Evolutionary conservation across 1,140 invertebrate species (phyloP), one percentile per base, ranked within the genome.

Genomic region (Drosophila kanapiae): DNA sequence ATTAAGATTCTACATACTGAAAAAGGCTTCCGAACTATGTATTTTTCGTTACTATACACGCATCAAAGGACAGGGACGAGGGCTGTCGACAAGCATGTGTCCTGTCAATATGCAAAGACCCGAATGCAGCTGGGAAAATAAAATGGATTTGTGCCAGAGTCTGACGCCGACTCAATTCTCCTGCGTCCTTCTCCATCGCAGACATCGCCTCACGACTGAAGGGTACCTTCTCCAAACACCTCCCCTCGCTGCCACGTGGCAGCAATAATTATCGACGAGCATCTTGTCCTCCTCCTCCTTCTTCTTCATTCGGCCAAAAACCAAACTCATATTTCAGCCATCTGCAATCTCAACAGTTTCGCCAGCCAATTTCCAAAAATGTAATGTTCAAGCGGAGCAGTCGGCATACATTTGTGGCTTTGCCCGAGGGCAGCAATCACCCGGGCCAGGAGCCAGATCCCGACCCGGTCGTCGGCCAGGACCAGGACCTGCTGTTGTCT

Each of bases 321-420:
- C 35, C 69, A 37, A 42, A 43, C 43, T 51, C 70, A 74, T 74
- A 74, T 74, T 74, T 74, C 70, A 74, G 54, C 42, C 40, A 42
- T 51, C 67, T 72, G 53, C 70, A 74, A 74, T 74, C 70, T 74
- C 68, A 59, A 72, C 67, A 38, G 70, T 72, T 72, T 74, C 70
- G 45, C 68, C 68, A 72, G 70, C 53, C 70, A 74, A 74, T 74
- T 74, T 74, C 45, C 53, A 60, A 72, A 74, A 72, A 74, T 74
- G 72, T 45, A 74, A 74, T 72, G 70, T 72, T 72, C 68, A 51
- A 40, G 67, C 51, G 27, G 51, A 37, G 49, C 42, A 47, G 68
- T 47, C 37, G 43, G 69, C 69, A 71, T 71, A 72, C 59, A 72
- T 72, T 72, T 72, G 33, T 27, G 67, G 43, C 35, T 37, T 33